A percentile compares a stretch with the other conserved stretches of the same genome.
These are phyloP conservation scores for Drosophila ficusphila DNA, from an alignment of 1,140 invertebrate species.

Conservation along the genomic window DNA sequence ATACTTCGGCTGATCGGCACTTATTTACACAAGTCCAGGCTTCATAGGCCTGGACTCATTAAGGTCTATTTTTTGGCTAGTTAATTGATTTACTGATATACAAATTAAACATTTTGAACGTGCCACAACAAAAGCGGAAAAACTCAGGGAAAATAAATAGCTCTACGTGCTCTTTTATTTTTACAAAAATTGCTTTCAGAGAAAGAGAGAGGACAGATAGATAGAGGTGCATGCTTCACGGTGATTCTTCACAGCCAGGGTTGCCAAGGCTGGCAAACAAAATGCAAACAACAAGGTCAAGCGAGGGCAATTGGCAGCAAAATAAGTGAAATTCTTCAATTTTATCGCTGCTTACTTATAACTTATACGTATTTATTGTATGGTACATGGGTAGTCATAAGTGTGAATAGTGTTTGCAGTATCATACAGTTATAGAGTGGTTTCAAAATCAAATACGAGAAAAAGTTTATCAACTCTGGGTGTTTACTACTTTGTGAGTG, in stretches of 20 bases:
- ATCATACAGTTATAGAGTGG: constrained; percentile 29
- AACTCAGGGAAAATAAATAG: constrained; percentile 15
- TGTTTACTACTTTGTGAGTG: constrained; percentile 23
- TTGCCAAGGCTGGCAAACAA: constrained; percentile 41
- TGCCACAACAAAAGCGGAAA: constrained; percentile 40
- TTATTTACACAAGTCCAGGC: constrained; percentile 37
- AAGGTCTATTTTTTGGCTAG: constrained; percentile 1
- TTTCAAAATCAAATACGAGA: constrained; percentile 36
- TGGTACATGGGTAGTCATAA: constrained; percentile 17
- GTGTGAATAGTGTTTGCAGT: constrained; percentile 6
- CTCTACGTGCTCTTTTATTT: constrained; percentile 21
- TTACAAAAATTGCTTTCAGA: constrained; percentile 12
- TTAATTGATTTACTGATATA: constrained; percentile 12
- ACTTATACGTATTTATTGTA: constrained; percentile 27
- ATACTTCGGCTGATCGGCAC: constrained; percentile 10
- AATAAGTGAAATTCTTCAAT: constrained; percentile 9
- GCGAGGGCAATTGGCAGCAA: constrained; percentile 23
- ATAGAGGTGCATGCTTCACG: constrained; percentile 20
- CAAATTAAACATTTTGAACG: constrained; percentile 32
- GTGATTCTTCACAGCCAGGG: constrained; percentile 27
- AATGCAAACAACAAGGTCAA: constrained; percentile 48
- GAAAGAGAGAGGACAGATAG: not conserved
- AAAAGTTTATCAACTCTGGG: constrained; percentile 20
- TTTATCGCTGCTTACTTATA: constrained; percentile 20
- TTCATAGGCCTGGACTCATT: not conserved